A percentile compares a stretch with the other conserved stretches of the same genome.
These are phyloP conservation scores for Fulmarus glacialis DNA, from an alignment of 2,113 vertebrate genomes.

Conservation along the genomic window DNA sequence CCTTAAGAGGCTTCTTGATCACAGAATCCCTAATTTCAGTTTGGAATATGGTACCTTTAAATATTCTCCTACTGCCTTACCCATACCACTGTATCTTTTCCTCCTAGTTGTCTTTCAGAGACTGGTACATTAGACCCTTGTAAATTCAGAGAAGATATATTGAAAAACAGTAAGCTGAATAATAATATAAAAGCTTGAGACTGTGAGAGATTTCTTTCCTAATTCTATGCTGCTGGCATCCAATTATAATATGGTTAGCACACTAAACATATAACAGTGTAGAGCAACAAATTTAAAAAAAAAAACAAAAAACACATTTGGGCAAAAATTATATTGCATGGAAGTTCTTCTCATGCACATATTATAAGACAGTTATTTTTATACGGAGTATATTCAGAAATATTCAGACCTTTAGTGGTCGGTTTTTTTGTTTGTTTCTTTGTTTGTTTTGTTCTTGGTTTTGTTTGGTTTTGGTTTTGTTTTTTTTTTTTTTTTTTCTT, in stretches of 20 bases:
- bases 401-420: not conserved
- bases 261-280: rapidly evolving
- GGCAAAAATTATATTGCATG: not conserved
- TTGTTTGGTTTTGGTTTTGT: too few species aligned
- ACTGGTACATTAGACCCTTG: not conserved
- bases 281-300: not conserved
- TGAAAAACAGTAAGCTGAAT: not conserved
- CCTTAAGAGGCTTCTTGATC: not conserved
- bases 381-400: not conserved
- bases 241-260: not conserved
- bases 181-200: not conserved
- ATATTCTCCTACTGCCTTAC: not conserved
- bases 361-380: not conserved
- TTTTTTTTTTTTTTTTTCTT: not conserved
- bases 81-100: not conserved
- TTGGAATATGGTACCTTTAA: not conserved
- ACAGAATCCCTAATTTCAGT: not conserved
- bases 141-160: not conserved
- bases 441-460: too few species aligned
- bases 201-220: not conserved
- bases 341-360: not conserved
- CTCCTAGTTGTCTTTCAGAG: not conserved
- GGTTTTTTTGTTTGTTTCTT: too few species aligned
- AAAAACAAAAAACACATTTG: rapidly evolving
- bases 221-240: not conserved